Conservation (phyloP, 2,113 vertebrate genomes). For the Phylloscopus trochilus region DNA sequence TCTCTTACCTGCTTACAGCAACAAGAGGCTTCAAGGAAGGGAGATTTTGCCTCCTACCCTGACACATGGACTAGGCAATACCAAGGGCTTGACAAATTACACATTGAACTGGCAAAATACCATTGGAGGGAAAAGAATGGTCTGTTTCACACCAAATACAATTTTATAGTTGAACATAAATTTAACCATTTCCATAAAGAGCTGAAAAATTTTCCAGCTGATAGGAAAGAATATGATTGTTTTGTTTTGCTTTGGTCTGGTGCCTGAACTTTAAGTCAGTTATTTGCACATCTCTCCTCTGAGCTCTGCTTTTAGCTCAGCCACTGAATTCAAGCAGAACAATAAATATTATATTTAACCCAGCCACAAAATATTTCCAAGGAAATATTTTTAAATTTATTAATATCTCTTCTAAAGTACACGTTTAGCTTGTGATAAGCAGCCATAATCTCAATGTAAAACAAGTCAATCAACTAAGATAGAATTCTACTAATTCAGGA, state of each 20-base stretch:
- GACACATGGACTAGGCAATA: not conserved
- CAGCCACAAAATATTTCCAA: not conserved
- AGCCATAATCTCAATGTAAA: not conserved
- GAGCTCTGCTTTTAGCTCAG: not conserved
- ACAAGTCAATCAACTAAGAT: not conserved
- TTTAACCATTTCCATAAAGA: not conserved
- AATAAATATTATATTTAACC: not conserved
- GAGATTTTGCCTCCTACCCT: not conserved
- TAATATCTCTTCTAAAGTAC: not conserved
- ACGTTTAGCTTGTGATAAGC: not conserved
- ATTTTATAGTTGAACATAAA: not conserved
- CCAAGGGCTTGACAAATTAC: not conserved
- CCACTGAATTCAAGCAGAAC: not conserved
- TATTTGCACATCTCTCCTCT: not conserved
- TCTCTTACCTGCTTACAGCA: not conserved
- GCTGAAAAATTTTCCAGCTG: not conserved
- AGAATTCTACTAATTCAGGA: not conserved
- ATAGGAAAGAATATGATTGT: not conserved
- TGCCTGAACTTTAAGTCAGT: not conserved
- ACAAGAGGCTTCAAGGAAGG: not conserved
- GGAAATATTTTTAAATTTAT: not conserved
- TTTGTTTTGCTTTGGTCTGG: not conserved
- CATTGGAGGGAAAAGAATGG: not conserved
- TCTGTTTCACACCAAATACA: not conserved
- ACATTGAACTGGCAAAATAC: not conserved